phyloP scores from a whole-genome alignment of 2,113 vertebrate genomes.

The Misgurnus anguillicaudatus region DNA sequence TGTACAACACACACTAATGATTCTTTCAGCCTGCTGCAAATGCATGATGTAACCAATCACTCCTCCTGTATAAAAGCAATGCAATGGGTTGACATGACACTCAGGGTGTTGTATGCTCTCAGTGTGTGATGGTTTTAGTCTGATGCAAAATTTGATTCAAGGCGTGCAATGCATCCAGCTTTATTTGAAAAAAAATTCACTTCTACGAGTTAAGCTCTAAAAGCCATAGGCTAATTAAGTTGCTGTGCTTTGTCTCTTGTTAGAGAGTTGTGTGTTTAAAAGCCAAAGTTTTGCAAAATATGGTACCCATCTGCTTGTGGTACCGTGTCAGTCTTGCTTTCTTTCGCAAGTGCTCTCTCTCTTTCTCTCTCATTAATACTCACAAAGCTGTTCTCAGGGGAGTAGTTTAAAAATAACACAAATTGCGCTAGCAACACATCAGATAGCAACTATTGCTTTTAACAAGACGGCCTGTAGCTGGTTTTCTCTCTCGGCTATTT shows the following conservation, averaged over 20 bases:
- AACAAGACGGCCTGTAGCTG: slow-evolving; percentile 50
- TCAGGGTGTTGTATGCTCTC: not conserved
- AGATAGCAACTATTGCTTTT: slow-evolving; percentile 60
- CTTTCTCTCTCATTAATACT: slow-evolving; percentile 73
- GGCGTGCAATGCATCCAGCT: not conserved
- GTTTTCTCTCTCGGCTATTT: slow-evolving; percentile 24
- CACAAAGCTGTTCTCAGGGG: slow-evolving; percentile 59
- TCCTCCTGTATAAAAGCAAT: not conserved
- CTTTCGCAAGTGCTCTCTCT: slow-evolving; percentile 31
- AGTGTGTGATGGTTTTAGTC: not conserved
- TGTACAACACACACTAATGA: slow-evolving; percentile 23
- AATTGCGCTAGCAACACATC: slow-evolving; percentile 56
- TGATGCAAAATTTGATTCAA: not conserved
- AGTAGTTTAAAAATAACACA: slow-evolving; percentile 70
- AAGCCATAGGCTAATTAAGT: slow-evolving; percentile 23
- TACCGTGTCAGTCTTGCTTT: slow-evolving; percentile 24
- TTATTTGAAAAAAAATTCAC: not conserved
- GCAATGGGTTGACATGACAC: not conserved
- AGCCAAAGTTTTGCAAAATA: slow-evolving; percentile 36
- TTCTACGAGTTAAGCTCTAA: slow-evolving; percentile 12
- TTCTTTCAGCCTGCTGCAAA: slow-evolving; percentile 19
- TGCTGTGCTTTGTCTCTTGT: slow-evolving; percentile 13
- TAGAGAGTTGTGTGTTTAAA: slow-evolving; percentile 33
- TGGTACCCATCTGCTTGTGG: slow-evolving; percentile 30
- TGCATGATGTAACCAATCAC: not conserved